A percentile compares a stretch with the other conserved stretches of the same genome.
Conservation (phyloP, 2,113 vertebrate genomes). For the Chloebia gouldiae region DNA sequence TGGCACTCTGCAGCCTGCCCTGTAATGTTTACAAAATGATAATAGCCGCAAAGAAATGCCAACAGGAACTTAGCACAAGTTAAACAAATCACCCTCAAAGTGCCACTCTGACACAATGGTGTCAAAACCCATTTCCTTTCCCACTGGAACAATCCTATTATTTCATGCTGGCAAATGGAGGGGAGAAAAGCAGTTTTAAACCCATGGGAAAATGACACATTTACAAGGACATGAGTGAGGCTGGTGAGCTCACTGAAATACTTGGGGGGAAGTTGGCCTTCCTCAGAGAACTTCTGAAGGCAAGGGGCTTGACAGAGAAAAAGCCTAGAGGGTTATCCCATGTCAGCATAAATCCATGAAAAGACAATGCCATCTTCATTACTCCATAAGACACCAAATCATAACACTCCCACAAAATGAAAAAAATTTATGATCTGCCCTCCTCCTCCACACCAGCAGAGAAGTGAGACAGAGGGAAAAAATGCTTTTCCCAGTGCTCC, state of each 20-base stretch:
- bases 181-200: not conserved
- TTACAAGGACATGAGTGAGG: not conserved
- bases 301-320: not conserved
- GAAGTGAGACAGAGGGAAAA: not conserved
- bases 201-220: not conserved
- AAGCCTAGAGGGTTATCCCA: not conserved
- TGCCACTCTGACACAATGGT: conserved; percentile 32
- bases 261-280: not conserved
- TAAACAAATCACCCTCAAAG: conserved; percentile 50
- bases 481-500: not conserved
- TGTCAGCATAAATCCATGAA: not conserved
- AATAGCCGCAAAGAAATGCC: not conserved
- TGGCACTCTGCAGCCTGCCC: conserved; percentile 1
- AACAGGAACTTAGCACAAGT: conserved; percentile 31
- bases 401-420: not conserved
- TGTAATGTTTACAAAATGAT: conserved; percentile 44
- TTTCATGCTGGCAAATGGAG: not conserved
- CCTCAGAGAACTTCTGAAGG: not conserved
- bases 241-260: not conserved
- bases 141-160: conserved; percentile 11
- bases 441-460: not conserved
- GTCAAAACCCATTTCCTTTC: conserved; percentile 44
- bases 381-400: not conserved
- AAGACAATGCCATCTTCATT: not conserved
- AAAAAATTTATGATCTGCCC: not conserved